phyloP scores from a whole-genome alignment of 2,888 invertebrate genomes.

The Oscheius sp. region DNA sequence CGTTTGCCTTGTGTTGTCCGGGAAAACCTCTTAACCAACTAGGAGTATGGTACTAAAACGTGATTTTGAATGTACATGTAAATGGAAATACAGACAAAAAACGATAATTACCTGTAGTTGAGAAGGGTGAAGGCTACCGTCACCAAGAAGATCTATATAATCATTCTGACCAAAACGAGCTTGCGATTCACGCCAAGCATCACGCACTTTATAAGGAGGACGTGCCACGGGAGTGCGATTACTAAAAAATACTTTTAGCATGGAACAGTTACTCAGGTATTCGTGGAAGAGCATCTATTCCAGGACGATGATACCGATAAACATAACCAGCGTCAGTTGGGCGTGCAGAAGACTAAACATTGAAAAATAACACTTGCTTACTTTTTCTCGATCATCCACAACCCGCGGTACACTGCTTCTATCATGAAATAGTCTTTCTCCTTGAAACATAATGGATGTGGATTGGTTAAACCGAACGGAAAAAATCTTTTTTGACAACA shows the following conservation, averaged over 20 bases:
- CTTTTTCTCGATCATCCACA: constrained; percentile 65
- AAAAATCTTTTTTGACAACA: too few relatives aligned
- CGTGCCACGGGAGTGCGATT: constrained; percentile 47
- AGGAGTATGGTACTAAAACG: constrained; percentile 81
- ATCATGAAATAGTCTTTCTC: constrained; percentile 57
- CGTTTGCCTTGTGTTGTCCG: constrained; percentile 75
- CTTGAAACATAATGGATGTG: too few relatives aligned
- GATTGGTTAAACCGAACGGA: too few relatives aligned
- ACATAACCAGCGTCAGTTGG: constrained; percentile 61
- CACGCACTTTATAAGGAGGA: constrained; percentile 57
- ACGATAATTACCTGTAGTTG: constrained; percentile 74
- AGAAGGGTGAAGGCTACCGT: constrained; percentile 83
- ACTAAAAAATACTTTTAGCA: background rate
- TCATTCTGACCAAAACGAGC: constrained; percentile 68
- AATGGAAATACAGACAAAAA: too few relatives aligned
- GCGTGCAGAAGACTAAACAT: constrained; percentile 20
- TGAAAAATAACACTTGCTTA: background rate
- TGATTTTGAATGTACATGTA: background rate
- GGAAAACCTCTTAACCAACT: constrained; percentile 87
- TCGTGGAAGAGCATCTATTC: constrained; percentile 65
- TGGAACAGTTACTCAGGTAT: constrained; percentile 51
- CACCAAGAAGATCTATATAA: constrained; percentile 82
- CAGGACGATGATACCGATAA: constrained; percentile 66
- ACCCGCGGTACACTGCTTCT: constrained; percentile 63
- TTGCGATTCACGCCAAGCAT: constrained; percentile 51